Evolutionary conservation across 2,888 invertebrate species (phyloP).

Genomic region (Mechanitis messenoides): DNA sequence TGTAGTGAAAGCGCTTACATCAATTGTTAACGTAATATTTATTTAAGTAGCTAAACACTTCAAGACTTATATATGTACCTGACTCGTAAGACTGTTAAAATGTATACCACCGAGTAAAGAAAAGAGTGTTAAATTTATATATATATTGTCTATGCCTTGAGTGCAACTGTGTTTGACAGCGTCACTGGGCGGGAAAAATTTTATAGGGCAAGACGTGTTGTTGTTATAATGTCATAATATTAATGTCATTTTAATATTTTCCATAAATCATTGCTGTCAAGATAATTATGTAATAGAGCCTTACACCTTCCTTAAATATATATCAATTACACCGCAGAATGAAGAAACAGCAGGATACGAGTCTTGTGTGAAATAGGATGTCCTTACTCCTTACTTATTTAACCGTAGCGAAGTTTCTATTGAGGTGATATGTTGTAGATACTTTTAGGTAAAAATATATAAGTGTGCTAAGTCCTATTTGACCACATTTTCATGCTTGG

Average conservation of each 20-base stretch:
- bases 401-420: constrained; percentile 7
- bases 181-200: too few species aligned
- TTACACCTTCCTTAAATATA: not conserved
- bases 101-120: too few species aligned
- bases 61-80: too few species aligned
- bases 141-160: too few species aligned
- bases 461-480: not conserved
- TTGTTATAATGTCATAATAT: too few species aligned
- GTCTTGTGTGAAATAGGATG: constrained; percentile 19
- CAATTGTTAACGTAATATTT: constrained; percentile 6
- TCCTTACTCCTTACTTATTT: constrained; percentile 16
- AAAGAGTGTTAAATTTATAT: too few species aligned
- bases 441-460: not conserved
- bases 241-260: too few species aligned
- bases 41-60: not conserved
- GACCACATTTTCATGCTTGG: not conserved
- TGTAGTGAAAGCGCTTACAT: constrained; percentile 10
- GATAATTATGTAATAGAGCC: not conserved
- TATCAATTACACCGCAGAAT: not conserved
- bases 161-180: too few species aligned
- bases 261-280: too few species aligned
- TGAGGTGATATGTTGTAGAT: not conserved
- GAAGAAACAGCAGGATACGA: constrained; percentile 23
- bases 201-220: too few species aligned
- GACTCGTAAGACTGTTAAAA: too few species aligned